A percentile compares a stretch with the other conserved stretches of the same genome.
phyloP scores from a whole-genome alignment of 2,888 invertebrate species.

The Melanostoma scalare region DNA sequence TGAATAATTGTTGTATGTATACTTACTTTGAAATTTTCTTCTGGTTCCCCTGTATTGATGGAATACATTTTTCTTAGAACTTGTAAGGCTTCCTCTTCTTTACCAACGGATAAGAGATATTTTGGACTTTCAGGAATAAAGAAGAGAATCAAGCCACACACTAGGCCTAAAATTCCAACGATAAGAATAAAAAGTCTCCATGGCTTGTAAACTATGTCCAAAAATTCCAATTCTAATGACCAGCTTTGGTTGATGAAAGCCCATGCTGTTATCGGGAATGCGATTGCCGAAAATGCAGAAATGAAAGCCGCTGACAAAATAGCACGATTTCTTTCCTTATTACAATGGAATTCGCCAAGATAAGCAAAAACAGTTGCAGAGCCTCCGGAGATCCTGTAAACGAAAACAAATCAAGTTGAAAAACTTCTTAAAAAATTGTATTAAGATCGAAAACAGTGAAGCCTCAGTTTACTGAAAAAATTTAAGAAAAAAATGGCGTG shows the following conservation, averaged over 20 bases:
- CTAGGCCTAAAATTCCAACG: constrained; percentile 77
- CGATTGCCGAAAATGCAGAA: constrained; percentile 76
- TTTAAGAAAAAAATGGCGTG: no score
- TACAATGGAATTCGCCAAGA: constrained; percentile 83
- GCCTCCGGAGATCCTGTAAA: constrained; percentile 78
- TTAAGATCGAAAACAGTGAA: no score
- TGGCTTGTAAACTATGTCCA: constrained; percentile 77
- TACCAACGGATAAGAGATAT: constrained; percentile 76
- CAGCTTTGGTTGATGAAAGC: constrained; percentile 78
- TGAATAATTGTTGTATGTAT: neutral
- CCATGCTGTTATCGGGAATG: constrained; percentile 78
- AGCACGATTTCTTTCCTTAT: constrained; percentile 81
- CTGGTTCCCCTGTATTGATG: constrained; percentile 74
- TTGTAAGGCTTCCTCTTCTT: constrained; percentile 75
- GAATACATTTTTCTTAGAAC: constrained; percentile 76
- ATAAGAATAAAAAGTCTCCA: constrained; percentile 79
- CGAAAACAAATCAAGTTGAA: no score
- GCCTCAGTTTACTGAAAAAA: no score
- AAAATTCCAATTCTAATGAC: constrained; percentile 75
- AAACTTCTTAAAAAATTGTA: neutral
- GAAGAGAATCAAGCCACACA: constrained; percentile 76
- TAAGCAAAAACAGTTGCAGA: constrained; percentile 83
- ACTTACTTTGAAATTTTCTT: constrained; percentile 64
- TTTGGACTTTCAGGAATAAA: constrained; percentile 80
- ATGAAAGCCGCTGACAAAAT: constrained; percentile 78